A percentile compares a stretch with the other conserved stretches of the same genome.
phyloP scores from a whole-genome alignment of 2,888 invertebrate genomes.

The Phalera bucephala region DNA sequence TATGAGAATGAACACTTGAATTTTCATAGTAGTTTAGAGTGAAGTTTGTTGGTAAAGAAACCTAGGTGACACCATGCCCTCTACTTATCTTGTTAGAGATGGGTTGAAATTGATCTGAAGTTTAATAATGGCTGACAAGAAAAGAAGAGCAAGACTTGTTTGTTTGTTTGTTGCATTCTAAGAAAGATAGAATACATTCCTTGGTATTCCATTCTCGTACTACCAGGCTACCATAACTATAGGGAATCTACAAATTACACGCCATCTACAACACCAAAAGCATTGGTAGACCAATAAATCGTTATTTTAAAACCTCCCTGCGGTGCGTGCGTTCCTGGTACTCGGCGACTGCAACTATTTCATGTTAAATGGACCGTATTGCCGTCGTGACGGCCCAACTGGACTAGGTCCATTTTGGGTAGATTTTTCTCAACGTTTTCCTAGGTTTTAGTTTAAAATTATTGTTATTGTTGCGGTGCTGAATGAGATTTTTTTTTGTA shows the following conservation, averaged over 20 bases:
- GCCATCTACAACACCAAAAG: slow-evolving; percentile 32
- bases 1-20: no score
- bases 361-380: slow-evolving; percentile 78
- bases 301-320: slow-evolving; percentile 52
- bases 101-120: no score
- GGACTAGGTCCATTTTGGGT: slow-evolving; percentile 57
- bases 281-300: slow-evolving; percentile 61
- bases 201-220: no score
- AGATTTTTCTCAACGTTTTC: slow-evolving; percentile 67
- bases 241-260: not conserved
- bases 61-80: no score
- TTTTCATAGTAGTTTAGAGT: no score
- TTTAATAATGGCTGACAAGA: no score
- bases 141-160: no score
- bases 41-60: no score
- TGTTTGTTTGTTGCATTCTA: no score
- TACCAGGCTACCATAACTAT: not conserved
- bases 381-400: slow-evolving; percentile 62
- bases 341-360: slow-evolving; percentile 59
- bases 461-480: slow-evolving; percentile 57
- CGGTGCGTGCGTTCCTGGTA: slow-evolving; percentile 33
- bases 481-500: slow-evolving; percentile 2
- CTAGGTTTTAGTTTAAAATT: slow-evolving; percentile 55
- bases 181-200: no score
- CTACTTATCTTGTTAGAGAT: no score